Evolutionary conservation across 2,888 invertebrate genomes (phyloP).

Genomic region (Cosmopolites sordidus): DNA sequence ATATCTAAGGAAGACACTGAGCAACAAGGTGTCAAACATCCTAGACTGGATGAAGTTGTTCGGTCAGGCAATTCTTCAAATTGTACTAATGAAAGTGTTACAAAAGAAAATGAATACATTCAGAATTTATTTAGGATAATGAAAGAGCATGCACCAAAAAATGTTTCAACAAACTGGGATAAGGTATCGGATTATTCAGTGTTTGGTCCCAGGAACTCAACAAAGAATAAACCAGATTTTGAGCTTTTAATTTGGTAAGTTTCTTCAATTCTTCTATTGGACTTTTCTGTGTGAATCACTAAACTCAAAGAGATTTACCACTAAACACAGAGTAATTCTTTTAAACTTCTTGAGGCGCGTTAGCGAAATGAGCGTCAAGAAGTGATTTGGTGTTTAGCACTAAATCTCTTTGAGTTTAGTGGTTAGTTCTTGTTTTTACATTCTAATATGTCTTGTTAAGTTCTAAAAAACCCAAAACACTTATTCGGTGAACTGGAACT

Average conservation of each 20-base stretch:
- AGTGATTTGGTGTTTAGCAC: no score
- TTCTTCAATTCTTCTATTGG: no score
- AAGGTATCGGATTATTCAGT: slow-evolving; percentile 33
- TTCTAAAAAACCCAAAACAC: no score
- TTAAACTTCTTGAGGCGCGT: no score
- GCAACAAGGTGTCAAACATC: not conserved
- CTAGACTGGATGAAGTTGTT: not conserved
- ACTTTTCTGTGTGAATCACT: no score
- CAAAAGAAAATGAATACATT: slow-evolving; percentile 11
- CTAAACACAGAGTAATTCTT: no score
- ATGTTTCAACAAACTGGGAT: slow-evolving; percentile 2
- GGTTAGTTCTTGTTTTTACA: no score
- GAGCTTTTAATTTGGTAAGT: slow-evolving; percentile 36
- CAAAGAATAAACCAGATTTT: slow-evolving; percentile 30
- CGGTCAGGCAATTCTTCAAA: not conserved
- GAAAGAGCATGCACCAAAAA: slow-evolving; percentile 31
- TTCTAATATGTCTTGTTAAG: no score
- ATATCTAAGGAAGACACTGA: not conserved
- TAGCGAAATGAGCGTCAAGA: no score
- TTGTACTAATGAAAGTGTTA: not conserved
- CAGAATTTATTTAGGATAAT: slow-evolving; percentile 32
- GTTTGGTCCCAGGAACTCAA: not conserved
- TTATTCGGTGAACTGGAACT: no score
- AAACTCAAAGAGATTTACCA: no score
- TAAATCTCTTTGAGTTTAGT: no score